Evolutionary conservation across 2,797 vertebrate genomes (phyloP).

Genomic region (Molossus molossus): DNA sequence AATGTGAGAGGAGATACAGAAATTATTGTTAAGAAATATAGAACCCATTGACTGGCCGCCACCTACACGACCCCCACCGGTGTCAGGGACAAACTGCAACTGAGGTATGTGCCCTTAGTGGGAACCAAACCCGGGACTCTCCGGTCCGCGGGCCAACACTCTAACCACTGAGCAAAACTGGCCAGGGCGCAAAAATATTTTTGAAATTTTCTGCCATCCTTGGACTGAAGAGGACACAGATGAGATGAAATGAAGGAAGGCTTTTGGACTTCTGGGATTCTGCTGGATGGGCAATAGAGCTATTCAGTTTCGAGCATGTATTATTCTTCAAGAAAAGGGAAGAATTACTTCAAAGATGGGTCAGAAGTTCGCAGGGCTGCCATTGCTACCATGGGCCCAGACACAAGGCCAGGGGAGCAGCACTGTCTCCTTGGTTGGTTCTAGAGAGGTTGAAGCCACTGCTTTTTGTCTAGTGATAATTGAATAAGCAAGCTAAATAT

Average conservation of each 20-base stretch:
- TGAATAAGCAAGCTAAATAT: slow-evolving; percentile 25
- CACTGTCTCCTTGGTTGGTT: background rate
- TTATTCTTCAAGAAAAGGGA: background rate
- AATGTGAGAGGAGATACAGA: background rate
- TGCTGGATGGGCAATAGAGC: background rate
- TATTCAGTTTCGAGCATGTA: background rate
- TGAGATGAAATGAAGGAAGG: background rate
- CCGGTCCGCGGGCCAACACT: no score
- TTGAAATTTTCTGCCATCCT: background rate
- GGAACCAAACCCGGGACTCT: no score
- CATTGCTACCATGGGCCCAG: background rate
- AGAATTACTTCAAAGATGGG: background rate
- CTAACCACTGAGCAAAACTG: no score
- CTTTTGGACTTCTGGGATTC: background rate
- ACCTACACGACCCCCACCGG: no score
- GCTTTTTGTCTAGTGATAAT: background rate
- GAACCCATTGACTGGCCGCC: background rate
- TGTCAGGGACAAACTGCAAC: no score
- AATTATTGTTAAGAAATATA: background rate
- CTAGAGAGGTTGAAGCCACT: background rate
- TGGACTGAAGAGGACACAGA: background rate
- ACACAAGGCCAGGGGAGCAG: background rate
- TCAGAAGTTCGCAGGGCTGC: background rate
- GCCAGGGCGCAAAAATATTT: background rate
- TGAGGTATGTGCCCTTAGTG: no score